Evolutionary conservation across 2,113 vertebrate species (phyloP).

Genomic region (Mionectes macconnelli): DNA sequence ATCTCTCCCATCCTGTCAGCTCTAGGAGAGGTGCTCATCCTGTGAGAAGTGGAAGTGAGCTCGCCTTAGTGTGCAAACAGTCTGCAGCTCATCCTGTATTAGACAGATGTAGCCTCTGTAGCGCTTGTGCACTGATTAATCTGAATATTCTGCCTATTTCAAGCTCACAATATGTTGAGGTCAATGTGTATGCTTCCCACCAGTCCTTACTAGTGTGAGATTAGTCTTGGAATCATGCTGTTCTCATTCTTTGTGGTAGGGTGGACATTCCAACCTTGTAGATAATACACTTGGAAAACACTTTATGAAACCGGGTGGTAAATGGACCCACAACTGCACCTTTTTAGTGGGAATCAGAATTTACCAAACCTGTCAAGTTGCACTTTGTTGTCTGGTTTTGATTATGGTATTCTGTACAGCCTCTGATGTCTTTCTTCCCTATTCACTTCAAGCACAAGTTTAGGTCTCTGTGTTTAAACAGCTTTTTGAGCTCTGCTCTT

Average conservation of each 20-base stretch:
- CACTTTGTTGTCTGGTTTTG: background rate
- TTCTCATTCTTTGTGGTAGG: background rate
- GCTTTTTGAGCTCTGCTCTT: background rate
- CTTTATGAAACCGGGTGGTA: background rate
- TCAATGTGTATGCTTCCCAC: background rate
- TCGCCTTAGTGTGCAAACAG: accelerated
- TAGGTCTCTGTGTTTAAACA: background rate
- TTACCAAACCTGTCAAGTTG: background rate
- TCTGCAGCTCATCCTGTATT: background rate
- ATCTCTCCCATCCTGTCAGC: background rate
- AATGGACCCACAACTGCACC: background rate
- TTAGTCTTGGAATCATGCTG: background rate
- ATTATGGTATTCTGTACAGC: background rate
- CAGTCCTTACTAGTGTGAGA: background rate
- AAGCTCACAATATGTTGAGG: background rate
- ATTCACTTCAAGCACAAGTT: background rate
- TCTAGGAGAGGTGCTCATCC: background rate
- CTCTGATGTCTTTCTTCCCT: background rate
- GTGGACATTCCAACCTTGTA: background rate
- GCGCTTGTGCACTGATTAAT: background rate
- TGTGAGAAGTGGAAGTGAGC: background rate
- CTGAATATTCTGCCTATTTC: background rate
- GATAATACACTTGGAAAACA: background rate
- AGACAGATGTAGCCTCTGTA: background rate
- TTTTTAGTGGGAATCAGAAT: background rate